phyloP scores from a whole-genome alignment of 2,113 vertebrate genomes.

The Platichthys stellatus region DNA sequence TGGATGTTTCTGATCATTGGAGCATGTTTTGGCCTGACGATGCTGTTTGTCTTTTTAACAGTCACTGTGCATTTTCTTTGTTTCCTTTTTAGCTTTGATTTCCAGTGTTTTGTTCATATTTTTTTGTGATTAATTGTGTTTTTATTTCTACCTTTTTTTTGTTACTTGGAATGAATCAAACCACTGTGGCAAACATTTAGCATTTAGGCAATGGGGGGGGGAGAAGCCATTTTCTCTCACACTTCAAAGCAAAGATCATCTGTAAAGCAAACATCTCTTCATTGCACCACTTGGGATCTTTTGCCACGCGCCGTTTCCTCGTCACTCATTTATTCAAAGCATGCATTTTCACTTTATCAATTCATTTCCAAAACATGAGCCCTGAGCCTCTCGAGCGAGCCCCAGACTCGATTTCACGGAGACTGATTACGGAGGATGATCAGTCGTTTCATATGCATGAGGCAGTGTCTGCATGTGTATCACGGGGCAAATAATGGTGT shows the following conservation, averaged over 20 bases:
- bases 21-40: slow-evolving; percentile 65
- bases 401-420: slow-evolving; percentile 58
- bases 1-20: slow-evolving; percentile 47
- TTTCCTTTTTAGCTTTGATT: slow-evolving; percentile 13
- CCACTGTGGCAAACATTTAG: slow-evolving; percentile 11
- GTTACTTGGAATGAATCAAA: slow-evolving; percentile 15
- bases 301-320: slow-evolving; percentile 35
- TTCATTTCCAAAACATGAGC: slow-evolving; percentile 51
- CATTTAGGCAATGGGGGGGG: slow-evolving; percentile 9
- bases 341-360: slow-evolving; percentile 54
- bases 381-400: slow-evolving; percentile 37
- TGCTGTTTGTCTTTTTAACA: slow-evolving; percentile 3
- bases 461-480: slow-evolving; percentile 47
- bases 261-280: slow-evolving; percentile 28
- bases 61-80: background rate
- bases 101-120: background rate
- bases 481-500: background rate
- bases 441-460: slow-evolving; percentile 62
- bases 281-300: slow-evolving; percentile 29
- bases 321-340: slow-evolving; percentile 61
- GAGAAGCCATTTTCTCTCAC: background rate
- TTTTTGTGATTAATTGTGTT: background rate
- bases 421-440: slow-evolving; percentile 40
- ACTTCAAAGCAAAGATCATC: slow-evolving; percentile 37
- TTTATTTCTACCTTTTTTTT: background rate